Evolutionary conservation across 2,888 invertebrate species (phyloP), one percentile per base, ranked within the genome.

Genomic region (Pyrrhia umbra): DNA sequence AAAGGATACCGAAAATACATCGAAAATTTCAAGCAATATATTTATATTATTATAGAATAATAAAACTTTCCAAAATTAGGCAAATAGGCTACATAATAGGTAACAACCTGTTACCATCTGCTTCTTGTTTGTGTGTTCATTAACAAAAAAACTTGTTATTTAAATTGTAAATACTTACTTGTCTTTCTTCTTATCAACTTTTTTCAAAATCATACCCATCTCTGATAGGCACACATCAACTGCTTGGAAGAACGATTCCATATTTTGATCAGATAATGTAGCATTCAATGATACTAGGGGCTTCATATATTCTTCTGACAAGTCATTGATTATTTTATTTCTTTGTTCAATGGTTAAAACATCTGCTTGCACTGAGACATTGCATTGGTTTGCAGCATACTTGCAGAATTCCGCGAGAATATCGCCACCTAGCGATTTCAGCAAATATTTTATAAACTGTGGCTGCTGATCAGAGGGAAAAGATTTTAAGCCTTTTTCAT

Each of bases 141-240:
- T 40, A 40, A 16, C 8, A 10, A 40, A 18, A 16, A 10, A 18
- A 40, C 13, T 34, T 13, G 6, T 13, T 8, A 18, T 37, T 4
- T 34, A 50, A 37, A n/a, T 59, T 63, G 37, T 13, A 54, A 50
- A 21, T 54, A 90, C 90, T 83, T 82, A 95, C 95, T 93, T 96
- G 87, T 97, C 97, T 86, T 98, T 98, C 88, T 98, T 98, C 89
- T 98, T 98, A 87, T 99, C 99, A 68, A 97, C 95, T 90, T 98
- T 99, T 84, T 97, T 98, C 68, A 98, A 91, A 77, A 97, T 97
- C 96, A 98, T 97, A 65, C 97, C 97, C 86, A 97, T 97, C 51
- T 96, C 94, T 16, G 96, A 92, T 77, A 98, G 92, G 47, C 97
- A 96, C 0, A 95, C 89, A 81, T 98, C 98, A 40, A 97, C 94